Percentiles rank a stretch among this genome's conserved stretches.
Evolutionary conservation across 1,140 invertebrate species (phyloP).

Genomic region (Dendroctonus ponderosae): DNA sequence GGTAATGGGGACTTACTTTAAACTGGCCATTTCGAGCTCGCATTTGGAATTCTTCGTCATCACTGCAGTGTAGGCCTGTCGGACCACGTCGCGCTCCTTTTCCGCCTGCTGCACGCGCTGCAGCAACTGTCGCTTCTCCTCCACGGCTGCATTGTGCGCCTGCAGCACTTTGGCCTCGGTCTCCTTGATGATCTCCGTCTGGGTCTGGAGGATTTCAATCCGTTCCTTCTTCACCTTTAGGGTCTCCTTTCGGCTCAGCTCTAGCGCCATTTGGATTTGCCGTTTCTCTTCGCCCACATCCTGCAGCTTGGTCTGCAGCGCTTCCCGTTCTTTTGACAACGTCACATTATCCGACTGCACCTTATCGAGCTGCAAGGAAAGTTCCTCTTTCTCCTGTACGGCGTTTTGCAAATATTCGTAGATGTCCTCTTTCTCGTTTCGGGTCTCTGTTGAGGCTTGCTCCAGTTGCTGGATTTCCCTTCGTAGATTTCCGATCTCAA

Average conservation of each 20-base stretch:
- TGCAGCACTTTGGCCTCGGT: conserved; percentile 35
- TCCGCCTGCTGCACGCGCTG: conserved; percentile 33
- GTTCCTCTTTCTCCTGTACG: conserved; percentile 28
- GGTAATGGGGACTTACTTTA: conserved; percentile 22
- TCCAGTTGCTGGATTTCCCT: conserved; percentile 22
- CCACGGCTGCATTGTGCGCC: conserved; percentile 36
- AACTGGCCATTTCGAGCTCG: conserved; percentile 41
- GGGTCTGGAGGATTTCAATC: conserved; percentile 36
- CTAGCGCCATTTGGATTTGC: conserved; percentile 20
- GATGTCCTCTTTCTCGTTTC: conserved; percentile 23
- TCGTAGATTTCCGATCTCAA: conserved; percentile 10
- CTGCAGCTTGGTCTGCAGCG: conserved; percentile 22
- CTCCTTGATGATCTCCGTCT: conserved; percentile 40
- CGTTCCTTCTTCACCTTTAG: conserved; percentile 36
- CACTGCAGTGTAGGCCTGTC: conserved; percentile 41
- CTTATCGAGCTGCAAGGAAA: conserved; percentile 7
- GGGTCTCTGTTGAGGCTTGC: background rate
- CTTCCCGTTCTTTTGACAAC: conserved; percentile 11
- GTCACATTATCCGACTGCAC: conserved; percentile 1
- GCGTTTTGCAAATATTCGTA: conserved; percentile 20
- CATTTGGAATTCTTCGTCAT: conserved; percentile 43
- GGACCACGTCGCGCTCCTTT: conserved; percentile 40
- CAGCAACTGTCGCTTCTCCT: conserved; percentile 36
- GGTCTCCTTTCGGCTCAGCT: conserved; percentile 30
- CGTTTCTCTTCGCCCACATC: conserved; percentile 13